Conservation (phyloP, 1,140 invertebrate species). For the Drosophila nigromelanica region DNA sequence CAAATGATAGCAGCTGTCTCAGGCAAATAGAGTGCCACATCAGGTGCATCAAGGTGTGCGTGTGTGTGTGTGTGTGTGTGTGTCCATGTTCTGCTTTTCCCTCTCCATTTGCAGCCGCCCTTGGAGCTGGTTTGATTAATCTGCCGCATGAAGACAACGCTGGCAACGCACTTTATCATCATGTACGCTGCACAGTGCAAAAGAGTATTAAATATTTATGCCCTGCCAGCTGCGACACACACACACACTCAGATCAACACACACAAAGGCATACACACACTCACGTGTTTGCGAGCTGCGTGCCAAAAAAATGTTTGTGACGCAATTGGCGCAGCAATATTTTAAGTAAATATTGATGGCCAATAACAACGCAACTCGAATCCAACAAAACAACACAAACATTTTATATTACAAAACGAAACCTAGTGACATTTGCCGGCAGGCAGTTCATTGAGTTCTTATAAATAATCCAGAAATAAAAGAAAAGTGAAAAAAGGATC, state of each 20-base stretch:
- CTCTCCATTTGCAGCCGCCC: neutral
- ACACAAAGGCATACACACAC: neutral
- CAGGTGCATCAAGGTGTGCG: constrained; percentile 32
- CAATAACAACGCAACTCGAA: constrained; percentile 19
- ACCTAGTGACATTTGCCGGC: constrained; percentile 33
- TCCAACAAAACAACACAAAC: neutral
- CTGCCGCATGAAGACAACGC: constrained; percentile 59
- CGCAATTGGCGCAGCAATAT: constrained; percentile 66
- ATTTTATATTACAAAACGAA: constrained; percentile 4
- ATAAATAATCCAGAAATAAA: constrained; percentile 16
- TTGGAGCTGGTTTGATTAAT: constrained; percentile 66
- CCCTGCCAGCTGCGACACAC: constrained; percentile 42
- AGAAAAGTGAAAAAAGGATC: neutral
- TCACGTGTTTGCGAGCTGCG: neutral
- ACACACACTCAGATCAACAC: neutral
- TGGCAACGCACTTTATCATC: constrained; percentile 72
- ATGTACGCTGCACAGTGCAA: constrained; percentile 42
- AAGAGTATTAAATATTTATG: constrained; percentile 76
- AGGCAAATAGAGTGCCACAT: neutral
- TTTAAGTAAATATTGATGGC: constrained; percentile 69
- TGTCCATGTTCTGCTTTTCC: constrained; percentile 22
- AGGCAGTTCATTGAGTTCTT: constrained; percentile 32
- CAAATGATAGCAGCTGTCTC: constrained; percentile 28
- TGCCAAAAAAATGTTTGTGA: constrained; percentile 40
- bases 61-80: constrained; percentile 14